Percentiles rank a stretch among this genome's conserved stretches.
Conservation (phyloP, 2,888 invertebrate genomes). For the Cantharis rustica region DNA sequence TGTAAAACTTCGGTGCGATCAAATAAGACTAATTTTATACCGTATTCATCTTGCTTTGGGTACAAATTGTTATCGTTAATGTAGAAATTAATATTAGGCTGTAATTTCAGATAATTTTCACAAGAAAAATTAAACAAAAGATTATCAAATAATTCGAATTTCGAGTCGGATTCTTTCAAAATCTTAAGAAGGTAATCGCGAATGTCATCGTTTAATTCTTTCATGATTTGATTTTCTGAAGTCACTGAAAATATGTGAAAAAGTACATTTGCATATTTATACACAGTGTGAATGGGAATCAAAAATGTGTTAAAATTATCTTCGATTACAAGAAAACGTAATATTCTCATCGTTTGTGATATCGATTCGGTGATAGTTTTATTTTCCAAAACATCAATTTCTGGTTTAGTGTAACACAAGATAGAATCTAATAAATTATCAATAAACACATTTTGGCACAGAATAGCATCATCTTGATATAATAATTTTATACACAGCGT, state of each 20-base stretch:
- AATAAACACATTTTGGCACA: constrained; percentile 54
- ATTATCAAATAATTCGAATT: constrained; percentile 44
- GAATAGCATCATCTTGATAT: constrained; percentile 57
- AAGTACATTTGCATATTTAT: constrained; percentile 55
- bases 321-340: constrained; percentile 44
- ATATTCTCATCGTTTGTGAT: constrained; percentile 41
- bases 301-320: constrained; percentile 35
- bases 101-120: constrained; percentile 38
- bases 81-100: constrained; percentile 42
- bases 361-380: constrained; percentile 43
- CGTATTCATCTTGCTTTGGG: constrained; percentile 34
- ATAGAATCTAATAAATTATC: constrained; percentile 42
- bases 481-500: constrained; percentile 62
- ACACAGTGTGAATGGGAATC: constrained; percentile 53
- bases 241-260: constrained; percentile 55
- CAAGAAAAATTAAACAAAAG: constrained; percentile 48
- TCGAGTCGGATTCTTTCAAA: constrained; percentile 33
- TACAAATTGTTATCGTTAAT: constrained; percentile 36
- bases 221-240: constrained; percentile 44
- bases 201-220: constrained; percentile 48
- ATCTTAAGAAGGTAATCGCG: constrained; percentile 42
- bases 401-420: constrained; percentile 38
- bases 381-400: constrained; percentile 43
- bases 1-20: constrained; percentile 49
- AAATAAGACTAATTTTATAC: constrained; percentile 36